These are phyloP conservation scores for Artibeus lituratus DNA, from an alignment of 2,797 vertebrate genomes.

Conservation along the genomic window DNA sequence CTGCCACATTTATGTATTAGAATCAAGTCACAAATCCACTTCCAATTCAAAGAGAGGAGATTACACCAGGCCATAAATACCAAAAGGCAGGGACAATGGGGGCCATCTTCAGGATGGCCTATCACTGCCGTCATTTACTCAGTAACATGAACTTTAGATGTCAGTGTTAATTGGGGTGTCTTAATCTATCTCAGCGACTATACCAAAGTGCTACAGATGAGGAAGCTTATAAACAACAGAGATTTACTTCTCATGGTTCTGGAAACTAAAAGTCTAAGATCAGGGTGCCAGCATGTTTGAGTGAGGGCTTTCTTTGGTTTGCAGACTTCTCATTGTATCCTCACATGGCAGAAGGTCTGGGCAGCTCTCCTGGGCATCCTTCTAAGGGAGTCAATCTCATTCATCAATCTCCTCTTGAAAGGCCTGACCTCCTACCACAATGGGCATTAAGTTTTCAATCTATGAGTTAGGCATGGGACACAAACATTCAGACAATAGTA, in stretches of 20 bases:
- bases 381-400: background rate
- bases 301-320: background rate
- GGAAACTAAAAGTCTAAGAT: background rate
- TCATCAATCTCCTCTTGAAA: background rate
- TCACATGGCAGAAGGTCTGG: background rate
- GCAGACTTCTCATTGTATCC: background rate
- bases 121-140: background rate
- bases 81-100: background rate
- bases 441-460: background rate
- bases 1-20: background rate
- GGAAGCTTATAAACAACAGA: background rate
- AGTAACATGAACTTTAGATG: background rate
- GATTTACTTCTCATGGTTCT: background rate
- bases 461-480: background rate
- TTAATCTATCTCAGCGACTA: background rate
- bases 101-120: background rate
- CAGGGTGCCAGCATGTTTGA: background rate
- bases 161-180: background rate
- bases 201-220: background rate
- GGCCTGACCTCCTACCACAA: background rate
- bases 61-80: background rate
- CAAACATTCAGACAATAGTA: background rate
- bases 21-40: background rate
- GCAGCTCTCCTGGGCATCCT: background rate
- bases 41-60: background rate